A percentile compares a stretch with the other conserved stretches of the same genome.
These are phyloP conservation scores for Oceanodroma leucorhoa DNA, from an alignment of 2,797 vertebrate genomes.

Conservation along the genomic window DNA sequence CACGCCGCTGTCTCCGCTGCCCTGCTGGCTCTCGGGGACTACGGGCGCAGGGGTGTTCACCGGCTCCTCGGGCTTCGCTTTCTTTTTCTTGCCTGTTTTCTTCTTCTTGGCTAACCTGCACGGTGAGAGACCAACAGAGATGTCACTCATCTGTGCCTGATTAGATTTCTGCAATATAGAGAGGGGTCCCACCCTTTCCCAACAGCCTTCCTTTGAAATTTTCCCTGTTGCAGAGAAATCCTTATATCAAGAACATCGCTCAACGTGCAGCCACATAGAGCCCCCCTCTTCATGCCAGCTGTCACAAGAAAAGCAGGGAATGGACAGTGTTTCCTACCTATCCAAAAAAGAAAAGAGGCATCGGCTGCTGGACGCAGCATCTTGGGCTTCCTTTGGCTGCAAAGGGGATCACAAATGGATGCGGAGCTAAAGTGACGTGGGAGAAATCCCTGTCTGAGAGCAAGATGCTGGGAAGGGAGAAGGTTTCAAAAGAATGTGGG, in stretches of 20 bases:
- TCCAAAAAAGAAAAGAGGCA: background rate
- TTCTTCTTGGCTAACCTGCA: conserved; percentile 89
- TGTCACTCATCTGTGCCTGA: background rate
- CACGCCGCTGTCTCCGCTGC: background rate
- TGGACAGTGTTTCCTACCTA: background rate
- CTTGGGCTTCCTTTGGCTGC: background rate
- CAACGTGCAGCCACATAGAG: rapidly evolving
- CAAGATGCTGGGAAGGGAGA: background rate
- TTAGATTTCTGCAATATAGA: rapidly evolving
- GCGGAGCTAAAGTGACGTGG: rapidly evolving
- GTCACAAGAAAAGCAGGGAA: background rate
- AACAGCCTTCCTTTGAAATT: background rate
- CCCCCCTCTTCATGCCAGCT: rapidly evolving
- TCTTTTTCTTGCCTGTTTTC: conserved; percentile 87
- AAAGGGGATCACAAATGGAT: background rate
- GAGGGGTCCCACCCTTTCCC: background rate
- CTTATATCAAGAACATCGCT: rapidly evolving
- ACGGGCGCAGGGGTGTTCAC: background rate
- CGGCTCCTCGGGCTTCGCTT: conserved; percentile 77
- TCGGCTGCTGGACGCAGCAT: background rate
- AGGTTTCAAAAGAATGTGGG: background rate
- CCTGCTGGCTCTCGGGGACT: background rate
- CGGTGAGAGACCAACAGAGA: background rate
- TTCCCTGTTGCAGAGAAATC: background rate
- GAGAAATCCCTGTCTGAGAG: background rate